Conservation (phyloP, 2,113 vertebrate species). For the Oxyruncus cristatus region DNA sequence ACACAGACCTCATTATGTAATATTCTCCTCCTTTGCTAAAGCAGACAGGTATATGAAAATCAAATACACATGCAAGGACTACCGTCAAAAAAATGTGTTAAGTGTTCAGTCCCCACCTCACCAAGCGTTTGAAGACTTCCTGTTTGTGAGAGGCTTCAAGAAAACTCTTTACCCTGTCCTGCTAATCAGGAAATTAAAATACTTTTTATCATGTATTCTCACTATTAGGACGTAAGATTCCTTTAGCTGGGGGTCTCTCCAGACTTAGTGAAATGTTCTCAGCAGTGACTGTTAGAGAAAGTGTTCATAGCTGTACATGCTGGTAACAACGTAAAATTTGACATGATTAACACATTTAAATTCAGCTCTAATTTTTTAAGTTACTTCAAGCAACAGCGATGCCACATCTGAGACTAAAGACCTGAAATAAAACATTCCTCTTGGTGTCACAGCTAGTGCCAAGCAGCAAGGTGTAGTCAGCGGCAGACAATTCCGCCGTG, state of each 20-base stretch:
- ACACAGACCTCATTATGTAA: background rate
- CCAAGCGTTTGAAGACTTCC: background rate
- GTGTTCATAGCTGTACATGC: rapidly evolving
- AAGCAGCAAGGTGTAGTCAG: background rate
- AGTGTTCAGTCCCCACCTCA: background rate
- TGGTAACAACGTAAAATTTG: background rate
- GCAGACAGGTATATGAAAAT: background rate
- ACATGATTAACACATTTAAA: background rate
- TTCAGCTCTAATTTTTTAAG: background rate
- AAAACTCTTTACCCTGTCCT: background rate
- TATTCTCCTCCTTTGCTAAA: background rate
- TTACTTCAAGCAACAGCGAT: background rate
- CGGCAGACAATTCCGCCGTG: background rate
- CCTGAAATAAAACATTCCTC: background rate
- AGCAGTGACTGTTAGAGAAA: background rate
- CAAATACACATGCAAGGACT: background rate
- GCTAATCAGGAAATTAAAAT: background rate
- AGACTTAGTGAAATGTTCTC: background rate
- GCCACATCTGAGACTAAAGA: background rate
- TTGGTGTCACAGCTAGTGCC: background rate
- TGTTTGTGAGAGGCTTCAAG: background rate
- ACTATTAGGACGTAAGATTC: background rate
- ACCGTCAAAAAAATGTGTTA: background rate
- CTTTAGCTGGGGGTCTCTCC: background rate
- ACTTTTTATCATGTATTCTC: background rate